These are phyloP conservation scores for Drosophila tsacasi DNA, from an alignment of 1,140 invertebrate species.

Conservation along the genomic window DNA sequence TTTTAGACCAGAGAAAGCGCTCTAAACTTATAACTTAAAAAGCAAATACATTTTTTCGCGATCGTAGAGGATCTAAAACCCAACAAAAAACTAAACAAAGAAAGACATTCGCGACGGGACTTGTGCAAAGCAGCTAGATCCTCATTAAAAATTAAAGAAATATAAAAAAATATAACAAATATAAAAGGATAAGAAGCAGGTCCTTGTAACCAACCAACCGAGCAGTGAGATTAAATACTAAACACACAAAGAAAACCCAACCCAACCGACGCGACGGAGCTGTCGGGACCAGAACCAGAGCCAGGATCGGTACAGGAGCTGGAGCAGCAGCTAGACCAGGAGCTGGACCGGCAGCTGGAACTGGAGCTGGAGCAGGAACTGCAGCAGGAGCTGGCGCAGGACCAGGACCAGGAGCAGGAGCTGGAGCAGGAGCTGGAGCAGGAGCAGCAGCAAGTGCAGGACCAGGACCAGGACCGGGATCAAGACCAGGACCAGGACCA, in stretches of 20 bases:
- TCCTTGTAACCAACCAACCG: conserved; percentile 64
- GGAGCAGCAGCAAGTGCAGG: conserved; percentile 9
- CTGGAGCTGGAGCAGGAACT: conserved; percentile 21
- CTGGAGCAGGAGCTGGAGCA: background rate
- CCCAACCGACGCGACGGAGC: conserved; percentile 21
- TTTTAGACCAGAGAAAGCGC: conserved; percentile 58
- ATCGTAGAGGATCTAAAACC: conserved; percentile 84
- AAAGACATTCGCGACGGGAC: conserved; percentile 51
- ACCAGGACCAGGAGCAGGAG: conserved; percentile 3
- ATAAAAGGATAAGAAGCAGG: conserved; percentile 40
- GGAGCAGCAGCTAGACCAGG: conserved; percentile 10
- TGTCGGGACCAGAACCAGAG: conserved; percentile 8
- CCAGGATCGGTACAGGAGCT: conserved; percentile 11
- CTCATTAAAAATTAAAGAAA: conserved; percentile 18
- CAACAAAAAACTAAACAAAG: conserved; percentile 25
- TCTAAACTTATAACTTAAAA: conserved; percentile 40
- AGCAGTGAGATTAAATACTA: conserved; percentile 84
- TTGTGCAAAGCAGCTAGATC: conserved; percentile 81
- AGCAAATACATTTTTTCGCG: conserved; percentile 73
- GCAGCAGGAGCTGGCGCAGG: conserved; percentile 12
- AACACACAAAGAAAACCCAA: conserved; percentile 35
- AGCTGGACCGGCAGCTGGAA: conserved; percentile 15
- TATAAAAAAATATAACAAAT: conserved; percentile 27
- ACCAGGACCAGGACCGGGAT: conserved; percentile 3
- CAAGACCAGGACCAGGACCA: background rate